Evolutionary conservation across 2,797 vertebrate genomes (phyloP).

Genomic region (Gymnoscopelus braueri): DNA sequence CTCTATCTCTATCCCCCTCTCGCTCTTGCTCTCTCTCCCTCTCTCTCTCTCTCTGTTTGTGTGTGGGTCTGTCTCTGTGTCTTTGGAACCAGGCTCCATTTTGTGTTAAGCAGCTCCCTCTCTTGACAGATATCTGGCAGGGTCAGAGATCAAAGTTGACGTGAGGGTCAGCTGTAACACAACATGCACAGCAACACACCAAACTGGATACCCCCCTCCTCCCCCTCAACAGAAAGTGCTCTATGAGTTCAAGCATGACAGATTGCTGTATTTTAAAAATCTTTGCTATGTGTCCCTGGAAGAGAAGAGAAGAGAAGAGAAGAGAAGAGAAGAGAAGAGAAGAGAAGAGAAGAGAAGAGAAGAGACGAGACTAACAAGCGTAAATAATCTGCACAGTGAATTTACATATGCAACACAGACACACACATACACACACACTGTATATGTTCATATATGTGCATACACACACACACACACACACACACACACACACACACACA

Average conservation of each 20-base stretch:
- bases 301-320: conserved; percentile 31
- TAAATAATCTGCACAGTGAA: conserved; percentile 29
- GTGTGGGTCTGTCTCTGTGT: conserved; percentile 38
- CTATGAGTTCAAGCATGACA: conserved; percentile 68
- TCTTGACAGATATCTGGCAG: conserved; percentile 94
- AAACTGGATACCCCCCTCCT: conserved; percentile 86
- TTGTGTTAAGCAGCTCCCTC: conserved; percentile 98
- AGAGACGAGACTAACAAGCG: conserved; percentile 11
- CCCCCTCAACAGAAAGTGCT: conserved; percentile 59
- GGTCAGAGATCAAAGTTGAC: conserved; percentile 99
- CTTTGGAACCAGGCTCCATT: conserved; percentile 91
- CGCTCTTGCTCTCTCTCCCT: too few species aligned
- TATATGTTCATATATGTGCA: conserved; percentile 37
- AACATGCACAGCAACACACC: conserved; percentile 90
- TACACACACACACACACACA: conserved; percentile 50
- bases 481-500: conserved; percentile 50
- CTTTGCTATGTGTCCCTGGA: conserved; percentile 69
- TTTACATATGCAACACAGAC: conserved; percentile 43
- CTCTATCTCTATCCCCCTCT: conserved; percentile 40
- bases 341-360: conserved; percentile 18
- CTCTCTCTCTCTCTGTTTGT: too few species aligned
- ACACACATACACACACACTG: conserved; percentile 48
- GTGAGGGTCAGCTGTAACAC: conserved; percentile 96
- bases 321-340: conserved; percentile 19
- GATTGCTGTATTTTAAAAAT: conserved; percentile 80